Evolutionary conservation across 2,797 vertebrate genomes (phyloP).

Genomic region (Neomorphus geoffroyi): DNA sequence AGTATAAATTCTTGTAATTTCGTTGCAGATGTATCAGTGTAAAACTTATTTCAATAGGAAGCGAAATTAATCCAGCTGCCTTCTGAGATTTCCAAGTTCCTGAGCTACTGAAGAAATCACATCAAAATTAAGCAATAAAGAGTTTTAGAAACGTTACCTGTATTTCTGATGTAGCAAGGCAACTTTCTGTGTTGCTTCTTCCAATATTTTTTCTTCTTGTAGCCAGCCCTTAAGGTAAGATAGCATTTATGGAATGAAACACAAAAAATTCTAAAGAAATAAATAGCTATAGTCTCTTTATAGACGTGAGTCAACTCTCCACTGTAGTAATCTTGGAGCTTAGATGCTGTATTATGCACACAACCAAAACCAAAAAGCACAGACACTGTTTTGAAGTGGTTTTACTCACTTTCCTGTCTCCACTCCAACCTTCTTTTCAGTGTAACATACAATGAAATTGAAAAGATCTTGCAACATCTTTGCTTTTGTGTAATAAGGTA

Average conservation of each 20-base stretch:
- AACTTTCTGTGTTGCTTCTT: conserved; percentile 97
- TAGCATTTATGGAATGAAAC: neutral
- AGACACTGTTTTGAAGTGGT: neutral
- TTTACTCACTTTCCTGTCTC: neutral
- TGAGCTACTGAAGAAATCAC: neutral
- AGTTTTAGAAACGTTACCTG: conserved; percentile 79
- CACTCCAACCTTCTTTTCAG: neutral
- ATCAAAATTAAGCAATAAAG: neutral
- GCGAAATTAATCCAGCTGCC: neutral
- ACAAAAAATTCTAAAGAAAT: neutral
- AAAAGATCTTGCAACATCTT: neutral
- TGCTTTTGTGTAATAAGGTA: neutral
- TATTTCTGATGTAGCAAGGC: conserved; percentile 93
- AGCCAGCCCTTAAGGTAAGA: conserved; percentile 87
- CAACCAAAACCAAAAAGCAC: neutral
- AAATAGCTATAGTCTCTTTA: neutral
- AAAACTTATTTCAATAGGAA: neutral
- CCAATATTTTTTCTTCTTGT: conserved; percentile 93
- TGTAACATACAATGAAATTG: neutral
- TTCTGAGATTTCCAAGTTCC: neutral
- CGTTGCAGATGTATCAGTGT: neutral
- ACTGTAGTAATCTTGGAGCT: neutral
- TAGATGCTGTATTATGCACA: neutral
- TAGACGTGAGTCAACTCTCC: accelerated
- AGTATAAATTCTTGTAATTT: neutral